These are phyloP conservation scores for Papilio helenus DNA, from an alignment of 1,140 invertebrate genomes.

Conservation along the genomic window DNA sequence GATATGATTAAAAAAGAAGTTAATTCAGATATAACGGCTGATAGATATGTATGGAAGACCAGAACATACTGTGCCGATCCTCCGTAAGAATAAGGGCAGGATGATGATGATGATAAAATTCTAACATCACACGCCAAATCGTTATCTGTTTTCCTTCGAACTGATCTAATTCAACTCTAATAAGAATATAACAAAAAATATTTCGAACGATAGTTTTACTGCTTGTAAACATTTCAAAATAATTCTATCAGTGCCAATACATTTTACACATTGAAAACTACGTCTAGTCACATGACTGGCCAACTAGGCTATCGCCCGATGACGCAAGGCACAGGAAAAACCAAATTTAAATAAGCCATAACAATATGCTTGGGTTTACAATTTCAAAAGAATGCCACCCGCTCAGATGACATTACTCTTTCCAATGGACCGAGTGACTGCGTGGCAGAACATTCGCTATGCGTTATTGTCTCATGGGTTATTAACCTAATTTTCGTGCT, in stretches of 20 bases:
- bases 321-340: conserved; percentile 66
- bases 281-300: conserved; percentile 69
- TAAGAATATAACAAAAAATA: neutral
- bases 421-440: conserved; percentile 52
- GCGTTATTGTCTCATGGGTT: conserved; percentile 37
- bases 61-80: no score
- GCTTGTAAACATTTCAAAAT: neutral
- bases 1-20: no score
- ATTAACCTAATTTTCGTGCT: conserved; percentile 38
- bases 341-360: conserved; percentile 74
- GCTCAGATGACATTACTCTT: conserved; percentile 60
- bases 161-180: neutral
- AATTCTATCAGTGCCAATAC: conserved; percentile 14
- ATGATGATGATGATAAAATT: no score
- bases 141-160: no score
- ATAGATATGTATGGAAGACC: no score
- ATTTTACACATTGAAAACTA: conserved; percentile 34
- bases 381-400: conserved; percentile 61
- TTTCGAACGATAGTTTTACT: neutral
- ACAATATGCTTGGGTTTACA: conserved; percentile 54
- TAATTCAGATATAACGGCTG: no score
- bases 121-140: no score
- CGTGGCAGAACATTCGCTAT: conserved; percentile 23
- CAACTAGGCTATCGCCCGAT: conserved; percentile 64
- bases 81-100: no score